Conservation (phyloP, 2,113 vertebrate genomes). For the Propithecus coquereli region DNA sequence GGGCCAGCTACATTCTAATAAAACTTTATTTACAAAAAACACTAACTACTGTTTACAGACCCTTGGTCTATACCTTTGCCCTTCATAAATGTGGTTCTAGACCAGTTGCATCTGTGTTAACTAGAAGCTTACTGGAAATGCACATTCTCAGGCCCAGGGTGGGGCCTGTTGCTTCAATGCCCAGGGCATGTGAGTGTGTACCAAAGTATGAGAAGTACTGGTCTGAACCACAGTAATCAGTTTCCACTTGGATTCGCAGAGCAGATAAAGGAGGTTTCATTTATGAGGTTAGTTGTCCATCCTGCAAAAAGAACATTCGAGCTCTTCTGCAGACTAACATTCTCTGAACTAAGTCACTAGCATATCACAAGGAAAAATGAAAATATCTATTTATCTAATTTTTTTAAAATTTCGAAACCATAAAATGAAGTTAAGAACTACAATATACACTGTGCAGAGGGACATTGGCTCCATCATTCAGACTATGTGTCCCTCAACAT, state of each 20-base stretch:
- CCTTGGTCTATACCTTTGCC: neutral
- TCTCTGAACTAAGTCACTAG: neutral
- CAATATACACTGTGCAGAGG: neutral
- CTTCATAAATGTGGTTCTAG: neutral
- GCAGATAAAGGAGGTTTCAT: neutral
- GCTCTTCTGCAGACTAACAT: neutral
- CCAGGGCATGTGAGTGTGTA: accelerated
- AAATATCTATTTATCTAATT: neutral
- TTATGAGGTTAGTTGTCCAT: neutral
- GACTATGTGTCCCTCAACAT: accelerated
- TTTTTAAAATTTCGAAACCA: neutral
- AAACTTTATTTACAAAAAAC: neutral
- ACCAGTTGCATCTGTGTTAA: neutral
- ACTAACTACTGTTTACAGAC: neutral
- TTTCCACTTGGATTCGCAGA: neutral
- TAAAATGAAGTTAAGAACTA: neutral
- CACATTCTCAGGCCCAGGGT: neutral
- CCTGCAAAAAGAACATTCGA: neutral
- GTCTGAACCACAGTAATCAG: neutral
- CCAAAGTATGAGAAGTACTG: accelerated
- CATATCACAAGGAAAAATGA: neutral
- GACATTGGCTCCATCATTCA: accelerated
- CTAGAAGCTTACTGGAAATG: neutral
- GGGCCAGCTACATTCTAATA: neutral
- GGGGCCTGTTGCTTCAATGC: neutral